These are phyloP conservation scores for Zaprionus inermis DNA, from an alignment of 1,140 invertebrate genomes.

Conservation along the genomic window DNA sequence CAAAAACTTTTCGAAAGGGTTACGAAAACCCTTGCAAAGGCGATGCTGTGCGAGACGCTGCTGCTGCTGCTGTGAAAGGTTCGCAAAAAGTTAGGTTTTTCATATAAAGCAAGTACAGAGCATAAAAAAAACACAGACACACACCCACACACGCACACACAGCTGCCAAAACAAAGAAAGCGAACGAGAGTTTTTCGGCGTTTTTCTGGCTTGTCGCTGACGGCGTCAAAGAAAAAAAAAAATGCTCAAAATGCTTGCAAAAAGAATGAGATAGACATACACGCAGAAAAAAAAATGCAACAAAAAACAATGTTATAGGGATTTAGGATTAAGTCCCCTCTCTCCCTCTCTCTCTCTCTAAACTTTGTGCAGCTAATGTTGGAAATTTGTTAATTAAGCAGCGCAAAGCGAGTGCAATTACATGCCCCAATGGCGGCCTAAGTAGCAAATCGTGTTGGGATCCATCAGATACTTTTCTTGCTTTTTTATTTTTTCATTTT, in stretches of 20 bases:
- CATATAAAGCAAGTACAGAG: conserved; percentile 20
- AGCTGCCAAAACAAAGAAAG: not conserved
- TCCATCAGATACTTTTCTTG: conserved; percentile 11
- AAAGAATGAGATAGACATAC: not conserved
- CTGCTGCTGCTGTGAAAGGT: conserved; percentile 53
- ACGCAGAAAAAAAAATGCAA: not conserved
- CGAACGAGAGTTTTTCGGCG: not conserved
- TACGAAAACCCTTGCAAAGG: conserved; percentile 1
- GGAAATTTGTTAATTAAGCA: conserved; percentile 58
- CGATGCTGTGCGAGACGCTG: not conserved
- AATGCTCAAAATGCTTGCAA: no score
- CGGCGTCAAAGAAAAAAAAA: conserved; percentile 15
- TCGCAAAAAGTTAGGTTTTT: conserved; percentile 49
- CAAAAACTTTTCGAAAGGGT: conserved; percentile 16
- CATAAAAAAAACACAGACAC: conserved; percentile 2
- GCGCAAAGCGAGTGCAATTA: conserved; percentile 51
- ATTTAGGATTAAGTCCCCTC: conserved; percentile 12
- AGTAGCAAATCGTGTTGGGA: conserved; percentile 50
- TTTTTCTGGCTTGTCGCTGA: conserved; percentile 12
- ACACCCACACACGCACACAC: conserved; percentile 28
- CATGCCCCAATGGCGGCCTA: conserved; percentile 43
- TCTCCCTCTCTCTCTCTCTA: not conserved
- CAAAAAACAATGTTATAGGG: not conserved
- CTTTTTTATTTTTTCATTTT: no score
- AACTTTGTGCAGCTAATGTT: conserved; percentile 54